Percentiles rank a stretch among this genome's conserved stretches.
These are phyloP conservation scores for Catocala nupta DNA, from an alignment of 2,888 invertebrate species.

Conservation along the genomic window DNA sequence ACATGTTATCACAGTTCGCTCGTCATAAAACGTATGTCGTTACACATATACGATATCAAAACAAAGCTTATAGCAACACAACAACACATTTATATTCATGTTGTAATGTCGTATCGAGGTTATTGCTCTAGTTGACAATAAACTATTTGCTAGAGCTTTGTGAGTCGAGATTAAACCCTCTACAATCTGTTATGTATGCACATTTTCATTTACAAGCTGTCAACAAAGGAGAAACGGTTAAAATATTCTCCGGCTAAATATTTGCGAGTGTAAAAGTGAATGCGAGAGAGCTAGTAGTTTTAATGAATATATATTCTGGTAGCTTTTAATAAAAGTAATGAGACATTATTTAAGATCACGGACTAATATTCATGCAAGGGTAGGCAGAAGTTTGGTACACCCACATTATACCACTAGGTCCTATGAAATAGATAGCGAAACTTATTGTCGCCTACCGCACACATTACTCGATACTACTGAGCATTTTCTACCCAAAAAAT, in stretches of 20 bases:
- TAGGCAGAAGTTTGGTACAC: no score
- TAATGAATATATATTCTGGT: background rate
- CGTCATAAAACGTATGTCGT: background rate
- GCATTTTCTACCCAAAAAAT: no score
- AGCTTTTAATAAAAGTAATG: background rate
- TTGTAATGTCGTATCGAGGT: constrained; percentile 8
- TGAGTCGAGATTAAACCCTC: constrained; percentile 29
- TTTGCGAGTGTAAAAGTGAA: constrained; percentile 12
- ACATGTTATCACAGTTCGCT: background rate
- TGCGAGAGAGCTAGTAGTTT: background rate
- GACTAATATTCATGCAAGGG: no score
- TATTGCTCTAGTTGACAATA: constrained; percentile 26
- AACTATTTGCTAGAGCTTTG: constrained; percentile 28
- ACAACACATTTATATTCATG: constrained; percentile 9
- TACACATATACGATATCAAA: background rate
- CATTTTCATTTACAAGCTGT: constrained; percentile 28
- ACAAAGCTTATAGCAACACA: background rate
- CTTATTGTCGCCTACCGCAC: no score
- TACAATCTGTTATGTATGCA: constrained; percentile 27
- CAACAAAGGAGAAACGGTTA: constrained; percentile 18
- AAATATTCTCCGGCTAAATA: constrained; percentile 16
- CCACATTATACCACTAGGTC: no score
- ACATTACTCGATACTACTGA: no score
- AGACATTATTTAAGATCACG: no score
- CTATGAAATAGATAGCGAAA: no score